These are phyloP conservation scores for Dasypogon diadema DNA, from an alignment of 2,888 invertebrate genomes.

Conservation along the genomic window DNA sequence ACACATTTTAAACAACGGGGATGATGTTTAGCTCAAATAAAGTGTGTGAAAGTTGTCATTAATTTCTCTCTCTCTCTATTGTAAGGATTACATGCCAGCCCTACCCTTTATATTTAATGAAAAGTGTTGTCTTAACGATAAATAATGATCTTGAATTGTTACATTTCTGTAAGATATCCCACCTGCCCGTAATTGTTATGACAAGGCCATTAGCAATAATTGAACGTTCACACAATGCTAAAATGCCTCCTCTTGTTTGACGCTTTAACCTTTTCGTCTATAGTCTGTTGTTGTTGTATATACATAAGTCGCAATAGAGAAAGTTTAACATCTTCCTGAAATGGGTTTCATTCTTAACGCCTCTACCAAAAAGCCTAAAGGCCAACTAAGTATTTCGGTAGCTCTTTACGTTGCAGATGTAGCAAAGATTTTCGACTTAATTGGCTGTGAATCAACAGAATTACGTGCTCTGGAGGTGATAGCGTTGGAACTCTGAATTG, in stretches of 20 bases:
- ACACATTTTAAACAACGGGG: too few relatives aligned
- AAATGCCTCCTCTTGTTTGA: slow-evolving; percentile 44
- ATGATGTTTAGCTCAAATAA: too few relatives aligned
- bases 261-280: slow-evolving; percentile 47
- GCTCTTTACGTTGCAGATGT: slow-evolving; percentile 39
- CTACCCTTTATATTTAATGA: slow-evolving; percentile 42
- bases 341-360: slow-evolving; percentile 23
- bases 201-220: slow-evolving; percentile 53
- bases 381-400: slow-evolving; percentile 10
- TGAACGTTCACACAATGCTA: slow-evolving; percentile 53
- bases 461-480: slow-evolving; percentile 46
- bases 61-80: slow-evolving; percentile 20
- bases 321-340: slow-evolving; percentile 43
- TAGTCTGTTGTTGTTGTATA: background rate
- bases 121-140: slow-evolving; percentile 20
- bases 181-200: slow-evolving; percentile 52
- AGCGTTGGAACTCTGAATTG: slow-evolving; percentile 35
- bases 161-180: slow-evolving; percentile 36
- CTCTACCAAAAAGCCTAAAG: background rate
- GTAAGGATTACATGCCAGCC: slow-evolving; percentile 24
- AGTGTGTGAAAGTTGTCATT: slow-evolving; percentile 32
- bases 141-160: slow-evolving; percentile 43
- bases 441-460: slow-evolving; percentile 55
- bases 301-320: slow-evolving; percentile 10
- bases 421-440: slow-evolving; percentile 54